Conservation (phyloP, 2,113 vertebrate species). For the Actinemys pallida region DNA sequence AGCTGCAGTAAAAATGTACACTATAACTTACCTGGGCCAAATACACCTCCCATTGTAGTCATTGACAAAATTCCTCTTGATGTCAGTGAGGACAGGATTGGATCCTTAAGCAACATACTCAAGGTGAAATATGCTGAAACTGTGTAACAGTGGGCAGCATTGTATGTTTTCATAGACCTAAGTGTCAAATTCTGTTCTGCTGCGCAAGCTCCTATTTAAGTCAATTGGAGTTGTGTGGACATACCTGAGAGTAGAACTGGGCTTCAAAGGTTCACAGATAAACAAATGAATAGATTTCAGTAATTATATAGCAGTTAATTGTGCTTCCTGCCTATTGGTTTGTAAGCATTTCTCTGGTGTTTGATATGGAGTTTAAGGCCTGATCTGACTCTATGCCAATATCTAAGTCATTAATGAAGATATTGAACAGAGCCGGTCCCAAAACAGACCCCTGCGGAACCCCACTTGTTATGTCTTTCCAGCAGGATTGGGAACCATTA, state of each 20-base stretch:
- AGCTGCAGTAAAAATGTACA: accelerated
- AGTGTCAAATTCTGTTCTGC: background rate
- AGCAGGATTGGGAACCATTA: too few species aligned
- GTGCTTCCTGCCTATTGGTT: background rate
- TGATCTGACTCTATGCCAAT: background rate
- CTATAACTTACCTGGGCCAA: background rate
- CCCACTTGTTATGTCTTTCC: too few species aligned
- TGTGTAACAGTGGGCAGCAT: background rate
- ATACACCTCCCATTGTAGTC: background rate
- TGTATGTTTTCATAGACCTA: background rate
- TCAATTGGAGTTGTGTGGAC: background rate
- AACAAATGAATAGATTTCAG: background rate
- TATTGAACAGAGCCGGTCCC: too few species aligned
- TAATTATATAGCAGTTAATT: background rate
- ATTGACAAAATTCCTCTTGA: background rate
- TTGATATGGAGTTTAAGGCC: background rate
- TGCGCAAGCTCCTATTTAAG: background rate
- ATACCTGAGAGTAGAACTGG: background rate
- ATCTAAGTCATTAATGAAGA: too few species aligned
- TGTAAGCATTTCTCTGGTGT: background rate
- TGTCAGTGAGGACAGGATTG: background rate
- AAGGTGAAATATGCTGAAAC: too few species aligned
- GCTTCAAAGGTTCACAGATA: background rate
- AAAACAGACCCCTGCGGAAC: too few species aligned
- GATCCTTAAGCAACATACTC: background rate